Conservation (phyloP, 1,140 invertebrate species). For the Eupristina koningsbergeri region DNA sequence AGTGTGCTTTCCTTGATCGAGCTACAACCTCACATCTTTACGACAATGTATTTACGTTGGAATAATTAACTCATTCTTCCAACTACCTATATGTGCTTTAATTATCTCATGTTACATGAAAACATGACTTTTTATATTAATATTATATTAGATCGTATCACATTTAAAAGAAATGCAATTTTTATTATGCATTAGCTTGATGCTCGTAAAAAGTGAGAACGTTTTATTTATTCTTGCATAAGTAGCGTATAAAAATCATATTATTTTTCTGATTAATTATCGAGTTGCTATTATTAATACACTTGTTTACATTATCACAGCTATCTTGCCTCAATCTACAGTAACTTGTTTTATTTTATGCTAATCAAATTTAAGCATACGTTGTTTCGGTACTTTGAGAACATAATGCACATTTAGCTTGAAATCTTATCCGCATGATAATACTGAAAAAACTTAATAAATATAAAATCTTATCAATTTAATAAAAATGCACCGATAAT, state of each 20-base stretch:
- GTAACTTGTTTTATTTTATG: neutral
- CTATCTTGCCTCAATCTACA: neutral
- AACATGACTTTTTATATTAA: too few species aligned
- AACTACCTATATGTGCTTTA: too few species aligned
- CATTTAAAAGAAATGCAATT: neutral
- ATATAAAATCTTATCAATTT: neutral
- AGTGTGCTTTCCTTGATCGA: too few species aligned
- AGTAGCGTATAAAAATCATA: neutral
- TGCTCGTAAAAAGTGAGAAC: neutral
- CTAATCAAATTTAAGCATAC: neutral
- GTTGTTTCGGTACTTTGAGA: neutral
- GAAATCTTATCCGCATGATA: neutral
- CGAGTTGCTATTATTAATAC: neutral
- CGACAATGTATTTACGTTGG: too few species aligned
- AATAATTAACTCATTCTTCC: too few species aligned
- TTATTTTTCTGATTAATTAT: neutral
- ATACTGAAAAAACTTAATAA: neutral
- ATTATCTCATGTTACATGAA: too few species aligned
- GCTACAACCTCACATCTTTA: too few species aligned
- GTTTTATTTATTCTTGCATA: neutral
- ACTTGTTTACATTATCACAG: neutral
- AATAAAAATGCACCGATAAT: neutral
- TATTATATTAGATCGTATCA: neutral
- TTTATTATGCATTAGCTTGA: neutral
- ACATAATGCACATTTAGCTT: neutral